These are phyloP conservation scores for Sceloporus undulatus DNA, from an alignment of 2,113 vertebrate genomes.

Conservation along the genomic window DNA sequence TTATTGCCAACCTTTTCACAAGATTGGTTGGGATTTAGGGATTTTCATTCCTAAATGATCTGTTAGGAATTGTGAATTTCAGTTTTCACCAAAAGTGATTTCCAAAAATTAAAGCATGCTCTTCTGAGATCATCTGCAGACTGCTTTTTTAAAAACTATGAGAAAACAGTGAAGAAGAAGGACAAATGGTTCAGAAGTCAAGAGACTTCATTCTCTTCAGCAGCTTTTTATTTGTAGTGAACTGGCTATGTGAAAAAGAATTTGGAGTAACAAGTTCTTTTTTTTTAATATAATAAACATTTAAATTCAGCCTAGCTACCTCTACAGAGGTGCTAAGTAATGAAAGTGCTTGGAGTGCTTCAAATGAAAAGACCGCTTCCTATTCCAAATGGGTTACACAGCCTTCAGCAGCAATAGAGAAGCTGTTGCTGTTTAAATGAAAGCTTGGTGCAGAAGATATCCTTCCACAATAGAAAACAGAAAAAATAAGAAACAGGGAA, in stretches of 20 bases:
- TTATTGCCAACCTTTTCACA: no score
- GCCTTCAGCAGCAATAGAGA: background rate
- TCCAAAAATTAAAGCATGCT: background rate
- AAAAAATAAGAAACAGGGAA: background rate
- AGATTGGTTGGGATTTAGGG: no score
- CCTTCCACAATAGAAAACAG: background rate
- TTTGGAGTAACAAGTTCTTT: background rate
- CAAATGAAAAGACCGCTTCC: conserved; percentile 15
- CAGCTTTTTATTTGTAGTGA: background rate
- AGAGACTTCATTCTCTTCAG: background rate
- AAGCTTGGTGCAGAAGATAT: conserved; percentile 7
- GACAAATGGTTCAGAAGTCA: background rate
- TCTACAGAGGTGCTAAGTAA: conserved; percentile 17
- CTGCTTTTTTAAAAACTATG: background rate
- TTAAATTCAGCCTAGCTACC: conserved; percentile 23
- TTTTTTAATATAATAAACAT: background rate
- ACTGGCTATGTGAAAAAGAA: background rate
- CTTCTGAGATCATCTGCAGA: background rate
- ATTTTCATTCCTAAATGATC: no score
- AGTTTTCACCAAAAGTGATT: background rate
- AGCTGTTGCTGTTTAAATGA: background rate
- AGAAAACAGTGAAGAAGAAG: background rate
- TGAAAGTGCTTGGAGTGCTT: background rate
- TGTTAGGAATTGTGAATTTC: background rate
- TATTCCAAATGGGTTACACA: conserved; percentile 10